phyloP scores from a whole-genome alignment of 2,797 vertebrate species.

The Cossypha polioptera region DNA sequence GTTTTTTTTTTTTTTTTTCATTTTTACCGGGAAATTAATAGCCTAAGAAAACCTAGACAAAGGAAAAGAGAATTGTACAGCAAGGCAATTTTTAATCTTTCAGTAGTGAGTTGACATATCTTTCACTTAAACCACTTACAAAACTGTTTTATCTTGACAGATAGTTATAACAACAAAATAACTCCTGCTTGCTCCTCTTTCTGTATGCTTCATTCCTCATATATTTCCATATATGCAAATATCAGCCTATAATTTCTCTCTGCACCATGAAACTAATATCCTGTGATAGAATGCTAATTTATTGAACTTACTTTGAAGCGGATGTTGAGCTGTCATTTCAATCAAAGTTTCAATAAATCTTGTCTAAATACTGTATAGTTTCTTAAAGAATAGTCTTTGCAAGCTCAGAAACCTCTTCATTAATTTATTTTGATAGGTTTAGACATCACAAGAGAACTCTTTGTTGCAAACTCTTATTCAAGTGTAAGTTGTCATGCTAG shows the following conservation, averaged over 20 bases:
- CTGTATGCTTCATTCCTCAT: background rate
- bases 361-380: background rate
- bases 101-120: background rate
- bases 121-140: background rate
- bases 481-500: background rate
- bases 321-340: conserved; percentile 19
- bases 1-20: background rate
- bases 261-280: background rate
- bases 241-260: background rate
- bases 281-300: background rate
- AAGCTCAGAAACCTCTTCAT: background rate
- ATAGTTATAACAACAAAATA: background rate
- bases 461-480: background rate
- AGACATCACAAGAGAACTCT: background rate
- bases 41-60: background rate
- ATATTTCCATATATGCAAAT: background rate
- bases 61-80: background rate
- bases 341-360: conserved; percentile 17
- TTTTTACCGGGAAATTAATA: background rate
- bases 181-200: background rate
- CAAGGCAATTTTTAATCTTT: background rate
- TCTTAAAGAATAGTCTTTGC: background rate
- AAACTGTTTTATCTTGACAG: background rate
- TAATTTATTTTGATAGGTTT: background rate
- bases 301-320: background rate